Conservation (phyloP, 2,888 invertebrate genomes). For the Siphlonurus alternatus region DNA sequence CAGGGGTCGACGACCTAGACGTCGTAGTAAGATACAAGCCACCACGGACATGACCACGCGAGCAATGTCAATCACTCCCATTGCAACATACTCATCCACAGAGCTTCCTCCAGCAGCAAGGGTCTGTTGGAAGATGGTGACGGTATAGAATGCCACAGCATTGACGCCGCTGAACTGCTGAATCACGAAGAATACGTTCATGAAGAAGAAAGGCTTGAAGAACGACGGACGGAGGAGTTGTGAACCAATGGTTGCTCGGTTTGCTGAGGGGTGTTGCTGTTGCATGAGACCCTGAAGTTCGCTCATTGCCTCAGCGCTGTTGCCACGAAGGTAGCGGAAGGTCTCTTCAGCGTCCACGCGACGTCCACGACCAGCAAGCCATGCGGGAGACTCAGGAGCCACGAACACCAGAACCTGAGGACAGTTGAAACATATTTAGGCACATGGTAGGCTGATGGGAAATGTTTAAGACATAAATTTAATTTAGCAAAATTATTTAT, state of each 20-base stretch:
- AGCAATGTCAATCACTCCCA: slow-evolving; percentile 43
- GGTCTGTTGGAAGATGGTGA: slow-evolving; percentile 29
- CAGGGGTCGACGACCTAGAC: slow-evolving; percentile 43
- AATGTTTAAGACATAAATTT: no score
- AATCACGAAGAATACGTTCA: slow-evolving; percentile 45
- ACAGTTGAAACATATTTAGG: background rate
- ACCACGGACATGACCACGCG: slow-evolving; percentile 42
- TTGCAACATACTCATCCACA: slow-evolving; percentile 46
- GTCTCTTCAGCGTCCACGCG: slow-evolving; percentile 38
- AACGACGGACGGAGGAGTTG: slow-evolving; percentile 21
- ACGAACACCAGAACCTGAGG: slow-evolving; percentile 1
- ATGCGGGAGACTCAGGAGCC: slow-evolving; percentile 49
- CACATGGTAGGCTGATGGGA: no score
- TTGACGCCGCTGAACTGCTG: slow-evolving; percentile 56
- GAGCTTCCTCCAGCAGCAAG: slow-evolving; percentile 31
- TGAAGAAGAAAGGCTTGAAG: slow-evolving; percentile 38
- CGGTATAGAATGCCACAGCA: slow-evolving; percentile 53
- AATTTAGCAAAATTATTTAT: no score
- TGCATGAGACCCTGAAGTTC: slow-evolving; percentile 34
- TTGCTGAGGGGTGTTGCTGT: slow-evolving; percentile 21
- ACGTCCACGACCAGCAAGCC: slow-evolving; percentile 43
- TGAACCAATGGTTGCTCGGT: slow-evolving; percentile 12
- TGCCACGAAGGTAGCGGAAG: slow-evolving; percentile 42
- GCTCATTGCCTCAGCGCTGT: slow-evolving; percentile 28
- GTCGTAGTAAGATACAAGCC: slow-evolving; percentile 43